phyloP scores from a whole-genome alignment of 92 coral and sea anemone species.

The Anthopleura xanthogrammica region DNA sequence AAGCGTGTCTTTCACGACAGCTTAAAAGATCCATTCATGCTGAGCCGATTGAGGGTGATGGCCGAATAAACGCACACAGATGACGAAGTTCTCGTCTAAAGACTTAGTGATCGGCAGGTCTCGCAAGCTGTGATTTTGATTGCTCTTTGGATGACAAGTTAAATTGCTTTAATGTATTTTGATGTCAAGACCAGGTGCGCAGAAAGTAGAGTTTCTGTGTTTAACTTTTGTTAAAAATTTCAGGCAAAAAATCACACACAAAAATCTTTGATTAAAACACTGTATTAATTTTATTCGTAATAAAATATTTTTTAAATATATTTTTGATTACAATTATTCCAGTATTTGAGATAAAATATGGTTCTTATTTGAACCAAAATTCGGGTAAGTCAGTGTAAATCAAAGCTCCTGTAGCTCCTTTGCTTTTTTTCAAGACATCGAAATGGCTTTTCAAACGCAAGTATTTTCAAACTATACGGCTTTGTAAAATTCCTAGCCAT shows the following conservation, averaged over 20 bases:
- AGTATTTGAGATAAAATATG: no score
- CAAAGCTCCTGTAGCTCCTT: no score
- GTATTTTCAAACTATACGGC: no score
- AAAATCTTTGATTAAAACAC: no score
- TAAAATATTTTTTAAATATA: no score
- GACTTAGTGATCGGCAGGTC: constrained; percentile 12
- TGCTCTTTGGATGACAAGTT: background rate
- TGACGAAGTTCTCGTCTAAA: constrained; percentile 23
- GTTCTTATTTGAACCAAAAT: no score
- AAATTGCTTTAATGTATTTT: background rate
- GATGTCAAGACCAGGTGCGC: background rate
- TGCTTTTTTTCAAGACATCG: no score
- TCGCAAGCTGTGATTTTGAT: constrained; percentile 2
- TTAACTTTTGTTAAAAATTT: no score
- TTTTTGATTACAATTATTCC: no score
- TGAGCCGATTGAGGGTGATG: constrained; percentile 21
- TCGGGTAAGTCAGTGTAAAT: no score
- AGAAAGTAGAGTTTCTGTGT: background rate
- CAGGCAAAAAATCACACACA: background rate
- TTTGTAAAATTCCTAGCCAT: background rate
- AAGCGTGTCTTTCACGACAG: background rate
- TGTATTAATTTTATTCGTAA: no score
- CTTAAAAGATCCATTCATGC: constrained; percentile 17
- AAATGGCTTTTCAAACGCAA: no score
- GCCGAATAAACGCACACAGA: constrained; percentile 8